Base-by-base conservation (phyloP, 2,113 vertebrate species). In the Illadopsis cleaveri region DNA sequence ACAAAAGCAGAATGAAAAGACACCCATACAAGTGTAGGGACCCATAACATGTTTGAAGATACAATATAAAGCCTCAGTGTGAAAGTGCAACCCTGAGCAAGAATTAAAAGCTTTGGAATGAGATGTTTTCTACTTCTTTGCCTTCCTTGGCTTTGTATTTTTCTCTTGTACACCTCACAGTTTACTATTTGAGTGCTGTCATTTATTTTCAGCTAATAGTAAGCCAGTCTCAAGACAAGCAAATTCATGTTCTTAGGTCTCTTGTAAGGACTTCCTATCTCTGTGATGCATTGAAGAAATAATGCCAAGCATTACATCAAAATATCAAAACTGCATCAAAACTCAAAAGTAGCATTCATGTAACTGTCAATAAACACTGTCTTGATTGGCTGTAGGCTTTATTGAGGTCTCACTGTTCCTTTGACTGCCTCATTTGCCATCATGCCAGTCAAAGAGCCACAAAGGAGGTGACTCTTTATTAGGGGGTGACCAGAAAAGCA, bases 21-120 rank as follows among this genome's bases (percentile, higher is more conserved):
- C 9, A 57, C 4, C 2, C 5, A 3, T 65, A 20, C 38, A n/a
- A 56, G 24, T 20, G 11, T 24, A 60, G 53, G 15, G 31, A 54
- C 35, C 48, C 8, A 0, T 44, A 35, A 65, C 0, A 0, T 69
- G 6, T 80, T 86, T 88, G 64, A 84, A 58, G 16, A 15, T 50
- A 20, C 4, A 1, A 10, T 78, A 1, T 85, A 54, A 85, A 60
- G 31, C 37, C 45, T 83, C 37, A 64, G 35, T 31, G 8, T 73
- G 37, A 50, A 92, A 90, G 22, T 66, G 33, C 48, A 54, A 23
- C 18, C 25, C 23, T 54, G 10, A 82, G 19, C 1, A 4, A 73
- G 42, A 80, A 62, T 5, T 53, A 30, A 72, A 94, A 65, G 23
- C 3, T 2, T 70, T 83, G 30, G 38, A 78, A 35, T 89, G 68